Evolutionary conservation across 53 echinoderm and acorn worm species (phyloP), one percentile per base, ranked within the genome.

Genomic region (Glandiceps talaboti): DNA sequence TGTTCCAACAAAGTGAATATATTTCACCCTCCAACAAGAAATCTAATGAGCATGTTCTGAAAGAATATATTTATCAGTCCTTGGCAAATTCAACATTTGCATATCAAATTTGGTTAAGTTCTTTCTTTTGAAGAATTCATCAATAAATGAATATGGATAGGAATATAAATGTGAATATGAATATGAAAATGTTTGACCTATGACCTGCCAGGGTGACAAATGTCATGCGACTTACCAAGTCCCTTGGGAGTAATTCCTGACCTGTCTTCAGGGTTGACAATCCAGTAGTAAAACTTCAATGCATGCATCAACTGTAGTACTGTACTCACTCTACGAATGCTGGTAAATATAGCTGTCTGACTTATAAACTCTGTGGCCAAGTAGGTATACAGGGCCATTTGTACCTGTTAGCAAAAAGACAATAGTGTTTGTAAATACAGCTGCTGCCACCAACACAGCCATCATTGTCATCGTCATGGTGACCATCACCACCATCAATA

Each of bases 291-390:
- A 87, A 87, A 91, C 88, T 97, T 97, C 33, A 97, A 87, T 25
- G 97, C 92, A 84, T 97, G 97, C 97, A 97, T 97, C 77, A 97
- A 89, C 77, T 97, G 97, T 31, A 97, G 84, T 74, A 97, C 97
- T 1, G 97, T 97, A 83, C 93, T 73, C 1, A 97, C 97, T 32
- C 97, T 82, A 14, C 97, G 91, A 79, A 97, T 97, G 88, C 91
- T 97, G 88, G 97, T 97, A 84, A 92, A 97, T 87, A 97, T 97
- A 77, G 83, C 82, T 20, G 97, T 90, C 75, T 97, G 97, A 25
- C 93, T 93, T 76, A 97, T 92, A 91, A 97, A 97, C 85, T 97
- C 97, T 29, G 93, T 93, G 85, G 97, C 93, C 26, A 97, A 91
- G 91, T 92, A 97, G 74, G 97, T 93, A 82, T 97, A 97, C 72